Percentiles rank a stretch among this genome's conserved stretches.
Evolutionary conservation across 2,888 invertebrate genomes (phyloP).

Genomic region (Eremobia ochroleuca): DNA sequence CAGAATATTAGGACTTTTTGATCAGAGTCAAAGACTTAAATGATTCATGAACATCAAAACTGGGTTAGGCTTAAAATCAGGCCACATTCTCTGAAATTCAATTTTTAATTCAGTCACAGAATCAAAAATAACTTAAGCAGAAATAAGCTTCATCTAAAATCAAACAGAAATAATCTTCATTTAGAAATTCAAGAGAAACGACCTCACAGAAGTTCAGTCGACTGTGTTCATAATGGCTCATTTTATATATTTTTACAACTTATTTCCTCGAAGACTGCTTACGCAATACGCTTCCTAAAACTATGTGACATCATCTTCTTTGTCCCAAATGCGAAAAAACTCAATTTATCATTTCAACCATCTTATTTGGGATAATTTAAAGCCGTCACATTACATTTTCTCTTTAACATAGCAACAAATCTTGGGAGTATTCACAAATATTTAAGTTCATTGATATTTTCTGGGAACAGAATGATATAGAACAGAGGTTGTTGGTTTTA

Average conservation of each 20-base stretch:
- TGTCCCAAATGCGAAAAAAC: slow-evolving; percentile 61
- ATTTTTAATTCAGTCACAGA: slow-evolving; percentile 12
- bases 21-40: not conserved
- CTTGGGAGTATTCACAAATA: slow-evolving; percentile 45
- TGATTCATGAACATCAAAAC: not conserved
- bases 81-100: slow-evolving; percentile 14
- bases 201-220: slow-evolving; percentile 33
- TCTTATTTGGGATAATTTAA: slow-evolving; percentile 72
- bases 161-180: slow-evolving; percentile 20
- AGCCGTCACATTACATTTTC: slow-evolving; percentile 60
- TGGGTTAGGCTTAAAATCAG: slow-evolving; percentile 1
- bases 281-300: slow-evolving; percentile 63
- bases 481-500: slow-evolving; percentile 51
- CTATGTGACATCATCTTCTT: slow-evolving; percentile 59
- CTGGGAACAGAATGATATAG: slow-evolving; percentile 64
- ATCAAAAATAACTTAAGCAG: slow-evolving; percentile 44
- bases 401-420: slow-evolving; percentile 61
- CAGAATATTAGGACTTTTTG: not conserved
- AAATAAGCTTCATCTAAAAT: slow-evolving; percentile 39
- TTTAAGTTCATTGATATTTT: slow-evolving; percentile 53
- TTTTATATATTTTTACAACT: slow-evolving; percentile 50
- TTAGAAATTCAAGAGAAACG: slow-evolving; percentile 51
- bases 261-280: slow-evolving; percentile 59
- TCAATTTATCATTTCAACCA: slow-evolving; percentile 66
- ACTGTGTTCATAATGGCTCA: slow-evolving; percentile 9